These are phyloP conservation scores for Scophthalmus maximus DNA, from an alignment of 2,113 vertebrate genomes.

Conservation along the genomic window DNA sequence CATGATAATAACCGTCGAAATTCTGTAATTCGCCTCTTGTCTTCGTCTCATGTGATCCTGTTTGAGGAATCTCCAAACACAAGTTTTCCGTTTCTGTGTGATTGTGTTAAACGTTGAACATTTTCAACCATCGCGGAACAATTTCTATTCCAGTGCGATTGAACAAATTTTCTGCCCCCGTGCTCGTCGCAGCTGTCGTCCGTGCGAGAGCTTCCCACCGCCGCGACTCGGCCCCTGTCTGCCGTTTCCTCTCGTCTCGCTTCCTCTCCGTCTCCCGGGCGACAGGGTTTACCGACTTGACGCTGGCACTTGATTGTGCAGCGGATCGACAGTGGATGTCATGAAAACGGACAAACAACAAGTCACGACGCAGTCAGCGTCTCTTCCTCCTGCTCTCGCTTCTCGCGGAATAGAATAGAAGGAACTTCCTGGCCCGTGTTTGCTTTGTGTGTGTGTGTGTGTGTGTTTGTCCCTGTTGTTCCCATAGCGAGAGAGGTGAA, in stretches of 20 bases:
- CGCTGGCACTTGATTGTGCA: neutral
- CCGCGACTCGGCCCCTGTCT: neutral
- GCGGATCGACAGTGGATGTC: neutral
- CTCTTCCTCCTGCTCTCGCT: neutral
- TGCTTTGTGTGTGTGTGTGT: constrained; percentile 21
- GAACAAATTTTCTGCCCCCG: neutral
- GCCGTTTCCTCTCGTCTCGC: constrained; percentile 38
- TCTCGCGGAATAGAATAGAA: constrained; percentile 41
- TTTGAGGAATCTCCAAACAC: no score
- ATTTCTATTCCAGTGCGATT: neutral
- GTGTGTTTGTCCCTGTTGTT: constrained; percentile 56
- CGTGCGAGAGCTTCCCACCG: neutral
- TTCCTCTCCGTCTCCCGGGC: constrained; percentile 36
- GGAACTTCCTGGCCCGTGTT: constrained; percentile 57
- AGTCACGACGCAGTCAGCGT: no score
- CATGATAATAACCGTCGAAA: no score
- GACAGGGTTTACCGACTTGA: neutral
- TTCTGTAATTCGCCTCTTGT: no score
- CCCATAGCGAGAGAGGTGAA: constrained; percentile 38
- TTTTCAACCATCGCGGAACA: neutral
- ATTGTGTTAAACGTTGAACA: neutral
- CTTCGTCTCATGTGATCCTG: no score
- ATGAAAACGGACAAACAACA: neutral
- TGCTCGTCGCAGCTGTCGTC: constrained; percentile 21
- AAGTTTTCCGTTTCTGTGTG: no score